A percentile compares a stretch with the other conserved stretches of the same genome.
These are phyloP conservation scores for Diglossa cyanea DNA, from an alignment of 2,797 vertebrate species.

Conservation along the genomic window DNA sequence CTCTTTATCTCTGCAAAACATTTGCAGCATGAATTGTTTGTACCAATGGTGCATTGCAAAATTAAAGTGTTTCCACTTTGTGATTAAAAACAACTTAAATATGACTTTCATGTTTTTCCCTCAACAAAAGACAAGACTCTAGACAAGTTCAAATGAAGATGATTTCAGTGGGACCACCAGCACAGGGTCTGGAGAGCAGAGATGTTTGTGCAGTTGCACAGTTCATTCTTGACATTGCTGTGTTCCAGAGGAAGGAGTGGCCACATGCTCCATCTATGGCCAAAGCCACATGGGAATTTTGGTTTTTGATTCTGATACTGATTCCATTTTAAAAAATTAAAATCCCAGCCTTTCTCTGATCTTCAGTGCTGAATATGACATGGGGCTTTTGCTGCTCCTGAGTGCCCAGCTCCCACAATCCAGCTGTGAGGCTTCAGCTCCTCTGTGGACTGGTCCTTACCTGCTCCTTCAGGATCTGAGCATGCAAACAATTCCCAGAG, in stretches of 20 bases:
- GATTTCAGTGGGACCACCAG: neutral
- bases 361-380: neutral
- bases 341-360: neutral
- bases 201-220: neutral
- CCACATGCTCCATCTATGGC: neutral
- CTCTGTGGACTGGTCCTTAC: neutral
- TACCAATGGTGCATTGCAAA: neutral
- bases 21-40: neutral
- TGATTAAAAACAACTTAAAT: neutral
- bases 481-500: neutral
- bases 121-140: neutral
- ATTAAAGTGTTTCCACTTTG: neutral
- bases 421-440: neutral
- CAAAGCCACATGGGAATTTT: neutral
- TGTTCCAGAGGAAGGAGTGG: neutral
- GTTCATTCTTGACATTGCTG: neutral
- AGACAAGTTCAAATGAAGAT: neutral
- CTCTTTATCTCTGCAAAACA: neutral
- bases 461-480: neutral
- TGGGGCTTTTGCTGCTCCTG: neutral
- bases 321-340: neutral
- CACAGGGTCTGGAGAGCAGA: neutral
- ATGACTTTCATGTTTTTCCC: neutral
- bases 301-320: neutral
- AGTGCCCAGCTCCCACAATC: neutral